Base-by-base conservation (phyloP, 2,113 vertebrate genomes). In the Equus quagga region DNA sequence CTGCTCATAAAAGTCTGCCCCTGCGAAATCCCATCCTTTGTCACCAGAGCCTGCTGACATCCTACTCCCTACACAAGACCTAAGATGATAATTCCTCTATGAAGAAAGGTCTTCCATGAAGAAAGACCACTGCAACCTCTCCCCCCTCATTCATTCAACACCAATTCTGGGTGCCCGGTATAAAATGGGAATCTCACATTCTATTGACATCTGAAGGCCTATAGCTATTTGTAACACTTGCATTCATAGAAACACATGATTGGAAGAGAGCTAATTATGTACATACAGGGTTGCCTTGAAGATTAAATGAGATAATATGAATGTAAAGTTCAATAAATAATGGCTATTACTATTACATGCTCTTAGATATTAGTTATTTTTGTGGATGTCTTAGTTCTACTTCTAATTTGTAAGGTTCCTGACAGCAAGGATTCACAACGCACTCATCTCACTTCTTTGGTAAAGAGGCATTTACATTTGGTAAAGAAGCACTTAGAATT, bases 401-500 rank as follows among this genome's bases (percentile, higher is more conserved):
- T 88, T 62, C 65, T 78, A 95, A 65, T 83, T 91, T 69, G 36
- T 92, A 84, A 91, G 33, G 17, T 46, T 36, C 65, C 41, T 13
- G 19, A 13, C 9, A 18, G 19, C 54, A 95, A 91, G 21, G 19
- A 86, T 79, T 80, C n/a, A 91, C 33, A 70, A 33, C 51, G 64
- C 46, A 69, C n/a, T 33, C 72, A 72, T 78, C 31, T 85, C 31
- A 85, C 21, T 91, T 62, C 82, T 90, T 90, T 36, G 10, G 15
- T 91, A 79, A 91, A 85, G 26, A 91, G 44, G 51, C 31, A 95
- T 13, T 95, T 56, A 85, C 19, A 91, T 90, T 90, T 36, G 10
- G 15, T 91, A 79, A 91, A 85, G 26, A 91, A n/a, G 51, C 41
- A 95, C 18, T 95, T 56, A 85, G 14, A 91, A 69, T 73, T 79